Base-by-base conservation (phyloP, 2,797 vertebrate genomes). In the Bothrops alternatus region DNA sequence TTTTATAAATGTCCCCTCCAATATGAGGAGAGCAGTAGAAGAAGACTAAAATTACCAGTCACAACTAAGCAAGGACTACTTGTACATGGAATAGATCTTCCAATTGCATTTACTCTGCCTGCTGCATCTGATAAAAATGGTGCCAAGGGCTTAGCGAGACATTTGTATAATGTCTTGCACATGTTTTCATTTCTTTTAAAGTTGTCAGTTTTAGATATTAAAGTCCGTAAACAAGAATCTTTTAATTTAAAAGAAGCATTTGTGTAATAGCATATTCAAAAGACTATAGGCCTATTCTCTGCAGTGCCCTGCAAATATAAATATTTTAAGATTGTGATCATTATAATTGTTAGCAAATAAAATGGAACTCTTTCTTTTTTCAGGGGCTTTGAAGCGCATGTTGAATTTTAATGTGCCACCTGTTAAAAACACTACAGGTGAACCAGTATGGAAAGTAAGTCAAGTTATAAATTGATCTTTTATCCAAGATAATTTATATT, bases 361-460 rank as follows among this genome's bases (percentile, higher is more conserved):
- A 91, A 94, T 94, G 26, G 0, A 7, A 94, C 93, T 86, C 93
- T 94, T 65, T 96, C 37, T 92, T 65, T 97, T 97, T 97, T 90
- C 95, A 99, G 99, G 98, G 95, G 99, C 99, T 96, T 97, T 99
- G 97, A 99, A 98, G 97, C 98, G 99, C 90, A 99, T 99, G 99
- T 96, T 99, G 96, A 99, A 99, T 97, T 99, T 99, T 96, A 99
- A 99, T 95, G 97, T 98, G 95, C 98, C 98, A 96, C 98, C 98
- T 95, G 96, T 99, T 97, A 99, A 99, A 98, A 99, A 99, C 97
- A 98, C 98, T 91, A 96, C 98, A 92, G 97, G 98, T 89, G 99
- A 99, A 96, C 99, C 99, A 90, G 99, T 99, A 95, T 99, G 99
- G 99, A 99, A 99, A 99, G 99, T 99, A 98, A 96, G 97, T 96